Conservation (phyloP, 2,113 vertebrate genomes). For the Trogon surrucura region DNA sequence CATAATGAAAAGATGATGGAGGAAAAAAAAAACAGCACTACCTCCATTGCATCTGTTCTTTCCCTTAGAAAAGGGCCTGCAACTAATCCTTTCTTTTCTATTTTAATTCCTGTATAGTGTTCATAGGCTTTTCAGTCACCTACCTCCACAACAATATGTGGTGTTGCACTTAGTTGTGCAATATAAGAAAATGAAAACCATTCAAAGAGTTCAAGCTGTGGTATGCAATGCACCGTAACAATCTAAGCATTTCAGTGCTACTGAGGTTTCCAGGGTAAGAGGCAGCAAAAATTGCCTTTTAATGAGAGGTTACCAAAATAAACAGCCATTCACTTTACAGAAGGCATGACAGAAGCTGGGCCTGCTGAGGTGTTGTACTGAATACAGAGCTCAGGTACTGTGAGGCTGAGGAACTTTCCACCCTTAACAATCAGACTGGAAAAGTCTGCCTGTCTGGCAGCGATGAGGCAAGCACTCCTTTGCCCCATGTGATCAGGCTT, state of each 20-base stretch:
- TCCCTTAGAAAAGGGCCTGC: background rate
- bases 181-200: background rate
- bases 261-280: background rate
- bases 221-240: background rate
- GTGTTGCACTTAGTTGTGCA: background rate
- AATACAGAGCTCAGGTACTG: background rate
- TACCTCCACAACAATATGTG: background rate
- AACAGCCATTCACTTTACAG: slow-evolving; percentile 17
- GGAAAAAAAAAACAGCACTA: background rate
- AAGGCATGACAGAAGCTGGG: background rate
- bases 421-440: background rate
- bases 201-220: background rate
- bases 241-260: background rate
- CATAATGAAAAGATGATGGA: background rate
- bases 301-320: background rate
- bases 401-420: slow-evolving; percentile 20
- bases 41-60: background rate
- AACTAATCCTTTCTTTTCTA: background rate
- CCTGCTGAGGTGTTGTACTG: background rate
- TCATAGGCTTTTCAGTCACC: background rate
- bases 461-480: background rate
- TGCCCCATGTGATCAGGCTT: background rate
- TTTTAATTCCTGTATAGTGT: background rate
- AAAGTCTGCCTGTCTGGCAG: slow-evolving; percentile 23
- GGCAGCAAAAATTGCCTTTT: background rate